Percentiles rank a stretch among this genome's conserved stretches.
Conservation (phyloP, 2,888 invertebrate species). For the Limnephilus auricula region DNA sequence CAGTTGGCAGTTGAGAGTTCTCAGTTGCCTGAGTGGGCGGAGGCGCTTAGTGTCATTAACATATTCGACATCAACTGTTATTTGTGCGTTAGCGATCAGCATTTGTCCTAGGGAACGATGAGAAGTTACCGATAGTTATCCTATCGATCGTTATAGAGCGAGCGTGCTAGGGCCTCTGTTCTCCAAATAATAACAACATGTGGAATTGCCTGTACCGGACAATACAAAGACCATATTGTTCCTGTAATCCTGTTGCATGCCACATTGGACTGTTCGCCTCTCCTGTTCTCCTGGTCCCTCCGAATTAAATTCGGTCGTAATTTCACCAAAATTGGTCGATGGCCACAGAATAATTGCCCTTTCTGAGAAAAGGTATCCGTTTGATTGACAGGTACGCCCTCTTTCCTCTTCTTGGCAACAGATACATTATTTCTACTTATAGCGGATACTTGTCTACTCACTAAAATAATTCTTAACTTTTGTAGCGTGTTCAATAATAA, state of each 20-base stretch:
- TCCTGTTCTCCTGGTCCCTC: background rate
- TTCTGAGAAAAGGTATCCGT: slow-evolving; percentile 43
- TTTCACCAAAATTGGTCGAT: slow-evolving; percentile 52
- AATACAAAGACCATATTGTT: background rate
- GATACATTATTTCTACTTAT: background rate
- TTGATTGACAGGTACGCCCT: slow-evolving; percentile 49
- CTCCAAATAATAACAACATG: background rate
- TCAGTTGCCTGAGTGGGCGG: too few relatives aligned
- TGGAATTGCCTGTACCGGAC: background rate
- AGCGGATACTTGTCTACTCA: background rate
- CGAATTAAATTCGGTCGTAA: slow-evolving; percentile 42
- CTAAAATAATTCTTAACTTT: background rate
- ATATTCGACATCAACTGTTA: too few relatives aligned
- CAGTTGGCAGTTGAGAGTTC: too few relatives aligned
- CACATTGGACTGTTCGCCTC: background rate
- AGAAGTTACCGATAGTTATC: too few relatives aligned
- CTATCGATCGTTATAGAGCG: too few relatives aligned
- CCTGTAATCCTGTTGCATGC: background rate
- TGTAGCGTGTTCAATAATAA: background rate
- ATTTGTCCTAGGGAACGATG: too few relatives aligned
- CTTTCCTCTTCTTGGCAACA: background rate
- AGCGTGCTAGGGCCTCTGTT: too few relatives aligned
- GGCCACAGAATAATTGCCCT: slow-evolving; percentile 40
- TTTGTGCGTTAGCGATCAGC: too few relatives aligned
- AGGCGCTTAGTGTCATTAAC: too few relatives aligned